These are phyloP conservation scores for Oreonectes daqikongensis DNA, from an alignment of 2,797 vertebrate species.

Conservation along the genomic window DNA sequence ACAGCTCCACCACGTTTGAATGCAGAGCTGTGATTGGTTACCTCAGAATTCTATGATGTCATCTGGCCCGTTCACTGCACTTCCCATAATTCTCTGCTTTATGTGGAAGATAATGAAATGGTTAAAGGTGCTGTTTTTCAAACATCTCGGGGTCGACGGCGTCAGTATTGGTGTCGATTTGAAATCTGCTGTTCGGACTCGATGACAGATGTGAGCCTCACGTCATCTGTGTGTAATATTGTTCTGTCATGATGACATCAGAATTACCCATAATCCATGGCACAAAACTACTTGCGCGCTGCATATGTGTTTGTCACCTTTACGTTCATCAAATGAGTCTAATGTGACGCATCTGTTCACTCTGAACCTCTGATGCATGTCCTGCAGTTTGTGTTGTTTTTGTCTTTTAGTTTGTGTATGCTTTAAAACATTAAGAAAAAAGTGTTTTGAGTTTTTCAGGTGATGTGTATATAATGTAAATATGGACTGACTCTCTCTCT, in stretches of 20 bases:
- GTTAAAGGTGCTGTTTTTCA: constrained; percentile 75
- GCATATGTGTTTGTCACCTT: background rate
- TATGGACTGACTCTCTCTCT: constrained; percentile 65
- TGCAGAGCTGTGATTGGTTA: constrained; percentile 70
- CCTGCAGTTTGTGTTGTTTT: background rate
- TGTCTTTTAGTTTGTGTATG: constrained; percentile 59
- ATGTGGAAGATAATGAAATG: constrained; percentile 61
- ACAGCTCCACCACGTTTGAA: constrained; percentile 70
- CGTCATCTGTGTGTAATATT: background rate
- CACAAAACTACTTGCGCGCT: background rate
- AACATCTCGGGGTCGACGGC: constrained; percentile 70
- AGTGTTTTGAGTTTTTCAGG: constrained; percentile 66
- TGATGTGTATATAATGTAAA: constrained; percentile 85
- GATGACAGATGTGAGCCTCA: background rate
- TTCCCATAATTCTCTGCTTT: constrained; percentile 65
- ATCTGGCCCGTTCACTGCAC: constrained; percentile 55
- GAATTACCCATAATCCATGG: constrained; percentile 57
- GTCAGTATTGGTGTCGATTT: constrained; percentile 63
- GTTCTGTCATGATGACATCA: background rate
- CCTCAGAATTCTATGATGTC: constrained; percentile 67
- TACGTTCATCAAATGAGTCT: constrained; percentile 45
- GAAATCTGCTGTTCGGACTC: constrained; percentile 35
- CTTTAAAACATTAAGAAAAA: constrained; percentile 54
- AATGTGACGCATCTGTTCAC: constrained; percentile 50
- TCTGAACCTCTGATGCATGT: constrained; percentile 51